Conservation (phyloP, 2,888 invertebrate species). For the Spialia ferax region DNA sequence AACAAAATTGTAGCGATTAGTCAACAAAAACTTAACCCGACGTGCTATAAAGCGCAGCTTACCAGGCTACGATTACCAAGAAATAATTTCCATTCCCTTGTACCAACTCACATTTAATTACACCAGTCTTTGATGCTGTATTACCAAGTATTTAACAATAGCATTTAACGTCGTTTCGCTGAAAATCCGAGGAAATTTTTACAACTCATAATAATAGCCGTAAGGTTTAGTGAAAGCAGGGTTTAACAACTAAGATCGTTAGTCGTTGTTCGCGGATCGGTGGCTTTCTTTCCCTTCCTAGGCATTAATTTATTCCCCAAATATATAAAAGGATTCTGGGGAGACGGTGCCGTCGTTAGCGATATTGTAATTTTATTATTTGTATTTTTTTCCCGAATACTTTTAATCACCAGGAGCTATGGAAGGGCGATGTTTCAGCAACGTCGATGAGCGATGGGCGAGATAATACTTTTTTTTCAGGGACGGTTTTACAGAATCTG, state of each 20-base stretch:
- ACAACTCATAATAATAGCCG: constrained; percentile 54
- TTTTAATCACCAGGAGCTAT: constrained; percentile 80
- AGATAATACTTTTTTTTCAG: too few species aligned
- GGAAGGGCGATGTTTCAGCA: constrained; percentile 41
- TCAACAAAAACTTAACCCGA: neutral
- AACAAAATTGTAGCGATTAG: constrained; percentile 7
- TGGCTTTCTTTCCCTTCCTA: constrained; percentile 70
- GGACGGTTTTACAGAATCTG: too few species aligned
- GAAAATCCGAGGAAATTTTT: constrained; percentile 49
- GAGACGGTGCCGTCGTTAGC: constrained; percentile 82
- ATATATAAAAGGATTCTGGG: constrained; percentile 85
- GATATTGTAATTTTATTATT: constrained; percentile 88
- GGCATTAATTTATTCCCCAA: constrained; percentile 82
- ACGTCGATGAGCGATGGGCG: neutral
- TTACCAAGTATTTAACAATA: constrained; percentile 35
- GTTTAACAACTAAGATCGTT: constrained; percentile 72
- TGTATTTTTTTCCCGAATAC: constrained; percentile 86
- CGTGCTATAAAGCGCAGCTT: constrained; percentile 13
- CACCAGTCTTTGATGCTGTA: constrained; percentile 38
- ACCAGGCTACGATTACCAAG: constrained; percentile 27
- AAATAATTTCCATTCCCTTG: constrained; percentile 33
- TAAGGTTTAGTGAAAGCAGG: constrained; percentile 56
- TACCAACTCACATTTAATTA: constrained; percentile 44
- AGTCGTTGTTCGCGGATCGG: constrained; percentile 69
- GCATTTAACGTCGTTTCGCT: constrained; percentile 43